These are phyloP conservation scores for Corythoichthys intestinalis DNA, from an alignment of 2,113 vertebrate species.

Conservation along the genomic window DNA sequence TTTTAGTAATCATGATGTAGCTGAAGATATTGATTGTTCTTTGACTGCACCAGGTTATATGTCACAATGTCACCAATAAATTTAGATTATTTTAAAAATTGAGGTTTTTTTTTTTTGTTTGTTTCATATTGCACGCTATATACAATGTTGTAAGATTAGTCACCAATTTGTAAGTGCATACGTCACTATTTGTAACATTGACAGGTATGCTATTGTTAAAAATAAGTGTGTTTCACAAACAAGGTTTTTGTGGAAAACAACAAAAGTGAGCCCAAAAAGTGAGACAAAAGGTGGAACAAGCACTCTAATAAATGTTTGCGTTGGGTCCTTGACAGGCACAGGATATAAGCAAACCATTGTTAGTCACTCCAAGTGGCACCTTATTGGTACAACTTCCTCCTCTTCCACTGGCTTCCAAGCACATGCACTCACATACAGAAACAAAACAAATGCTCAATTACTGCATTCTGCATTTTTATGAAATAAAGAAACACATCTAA, in stretches of 20 bases:
- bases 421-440: conserved; percentile 24
- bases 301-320: conserved; percentile 51
- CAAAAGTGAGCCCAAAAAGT: conserved; percentile 19
- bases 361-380: conserved; percentile 57
- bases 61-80: too few relatives aligned
- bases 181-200: too few relatives aligned
- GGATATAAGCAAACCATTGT: conserved; percentile 73
- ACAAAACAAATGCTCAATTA: conserved; percentile 5
- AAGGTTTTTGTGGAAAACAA: conserved; percentile 13
- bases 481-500: not conserved
- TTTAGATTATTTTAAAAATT: too few relatives aligned
- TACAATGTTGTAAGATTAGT: too few relatives aligned
- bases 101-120: too few relatives aligned
- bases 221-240: conserved; percentile 29
- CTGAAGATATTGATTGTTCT: too few relatives aligned
- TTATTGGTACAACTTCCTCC: conserved; percentile 60
- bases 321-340: conserved; percentile 61
- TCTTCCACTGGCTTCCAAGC: conserved; percentile 42
- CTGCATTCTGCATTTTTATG: not conserved
- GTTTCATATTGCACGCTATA: too few relatives aligned
- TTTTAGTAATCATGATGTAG: too few relatives aligned
- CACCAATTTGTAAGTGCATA: too few relatives aligned
- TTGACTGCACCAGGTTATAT: too few relatives aligned
- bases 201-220: not conserved
- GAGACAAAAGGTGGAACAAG: conserved; percentile 63